Evolutionary conservation across 2,797 vertebrate genomes (phyloP).

Genomic region (Acanthiza pusilla): DNA sequence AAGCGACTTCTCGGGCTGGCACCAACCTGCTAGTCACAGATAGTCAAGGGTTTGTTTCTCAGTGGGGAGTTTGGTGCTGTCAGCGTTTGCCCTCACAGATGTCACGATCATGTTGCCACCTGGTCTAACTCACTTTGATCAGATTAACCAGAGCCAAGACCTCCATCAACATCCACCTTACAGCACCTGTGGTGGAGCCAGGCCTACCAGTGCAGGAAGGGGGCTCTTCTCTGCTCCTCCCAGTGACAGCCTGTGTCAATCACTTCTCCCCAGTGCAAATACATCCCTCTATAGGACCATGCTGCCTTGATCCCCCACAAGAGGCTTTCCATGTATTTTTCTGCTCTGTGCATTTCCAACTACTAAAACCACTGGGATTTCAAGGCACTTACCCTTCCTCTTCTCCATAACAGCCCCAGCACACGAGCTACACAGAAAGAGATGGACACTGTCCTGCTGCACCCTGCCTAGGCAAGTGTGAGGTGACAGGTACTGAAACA

Average conservation of each 20-base stretch:
- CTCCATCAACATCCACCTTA: background rate
- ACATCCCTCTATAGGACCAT: background rate
- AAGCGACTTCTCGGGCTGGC: background rate
- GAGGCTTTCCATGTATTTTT: background rate
- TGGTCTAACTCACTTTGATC: background rate
- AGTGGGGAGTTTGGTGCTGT: background rate
- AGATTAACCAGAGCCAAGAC: background rate
- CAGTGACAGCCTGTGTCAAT: background rate
- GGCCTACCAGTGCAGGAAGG: background rate
- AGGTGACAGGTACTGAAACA: background rate
- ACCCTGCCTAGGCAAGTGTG: background rate
- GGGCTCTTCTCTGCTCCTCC: background rate
- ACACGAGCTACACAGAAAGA: background rate
- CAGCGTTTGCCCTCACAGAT: background rate
- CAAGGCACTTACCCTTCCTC: background rate
- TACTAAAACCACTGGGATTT: background rate
- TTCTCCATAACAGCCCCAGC: background rate
- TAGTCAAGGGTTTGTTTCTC: background rate
- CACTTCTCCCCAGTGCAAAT: fast-evolving
- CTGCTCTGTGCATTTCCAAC: background rate
- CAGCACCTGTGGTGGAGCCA: background rate
- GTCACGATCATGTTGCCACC: fast-evolving
- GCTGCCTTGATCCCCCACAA: background rate
- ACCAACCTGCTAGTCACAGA: background rate
- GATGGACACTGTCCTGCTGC: background rate